phyloP scores from a whole-genome alignment of 2,113 vertebrate genomes.

The Hypocryptadius cinnamomeus region DNA sequence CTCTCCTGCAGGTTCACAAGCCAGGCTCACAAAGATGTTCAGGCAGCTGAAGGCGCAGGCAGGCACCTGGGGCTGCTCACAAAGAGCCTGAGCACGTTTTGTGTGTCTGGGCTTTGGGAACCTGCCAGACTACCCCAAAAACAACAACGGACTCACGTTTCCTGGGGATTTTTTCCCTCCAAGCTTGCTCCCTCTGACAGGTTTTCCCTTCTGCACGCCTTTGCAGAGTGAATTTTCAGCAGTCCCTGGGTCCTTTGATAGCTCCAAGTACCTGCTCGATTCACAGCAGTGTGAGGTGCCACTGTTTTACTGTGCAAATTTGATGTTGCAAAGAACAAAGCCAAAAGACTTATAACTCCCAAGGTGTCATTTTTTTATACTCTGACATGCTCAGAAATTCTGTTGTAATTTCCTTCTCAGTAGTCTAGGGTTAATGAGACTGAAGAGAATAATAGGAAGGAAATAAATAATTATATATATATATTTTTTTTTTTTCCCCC shows the following conservation, averaged over 20 bases:
- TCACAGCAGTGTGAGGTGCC: background rate
- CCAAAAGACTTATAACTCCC: background rate
- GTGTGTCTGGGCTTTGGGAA: background rate
- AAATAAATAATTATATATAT: conserved; percentile 52
- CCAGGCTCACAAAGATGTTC: background rate
- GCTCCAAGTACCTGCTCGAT: background rate
- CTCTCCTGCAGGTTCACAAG: rapidly evolving
- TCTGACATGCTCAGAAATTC: background rate
- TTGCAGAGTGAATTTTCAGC: background rate
- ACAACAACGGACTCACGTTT: background rate
- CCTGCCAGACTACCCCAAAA: background rate
- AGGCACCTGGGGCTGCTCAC: background rate
- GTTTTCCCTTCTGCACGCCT: background rate
- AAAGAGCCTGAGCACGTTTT: background rate
- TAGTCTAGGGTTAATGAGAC: conserved; percentile 7
- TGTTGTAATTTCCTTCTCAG: conserved; percentile 22
- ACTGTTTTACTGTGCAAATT: background rate
- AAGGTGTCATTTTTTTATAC: background rate
- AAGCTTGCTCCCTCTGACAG: background rate
- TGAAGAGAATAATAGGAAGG: conserved; percentile 39
- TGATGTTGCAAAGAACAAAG: background rate
- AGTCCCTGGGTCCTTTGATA: background rate
- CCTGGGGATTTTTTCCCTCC: background rate
- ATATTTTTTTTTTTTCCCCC: background rate
- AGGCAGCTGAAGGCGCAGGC: background rate